Conservation (phyloP, 2,113 vertebrate genomes). For the Myodes glareolus region DNA sequence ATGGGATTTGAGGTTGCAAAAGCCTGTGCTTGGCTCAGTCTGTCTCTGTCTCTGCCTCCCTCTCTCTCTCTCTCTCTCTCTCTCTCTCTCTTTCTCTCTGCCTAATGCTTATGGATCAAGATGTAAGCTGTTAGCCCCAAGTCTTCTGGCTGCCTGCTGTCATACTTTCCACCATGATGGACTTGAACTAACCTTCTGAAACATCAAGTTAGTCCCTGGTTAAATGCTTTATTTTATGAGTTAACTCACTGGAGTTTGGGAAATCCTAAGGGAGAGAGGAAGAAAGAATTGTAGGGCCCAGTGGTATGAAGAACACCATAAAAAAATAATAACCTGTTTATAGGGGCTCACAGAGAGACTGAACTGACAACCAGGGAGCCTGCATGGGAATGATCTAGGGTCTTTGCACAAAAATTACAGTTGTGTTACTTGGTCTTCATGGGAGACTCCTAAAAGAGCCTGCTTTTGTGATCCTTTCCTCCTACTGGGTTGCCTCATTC, state of each 20-base stretch:
- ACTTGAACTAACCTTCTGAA: background rate
- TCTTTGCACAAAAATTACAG: background rate
- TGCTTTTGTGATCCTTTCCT: background rate
- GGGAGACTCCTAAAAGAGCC: background rate
- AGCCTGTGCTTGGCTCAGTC: background rate
- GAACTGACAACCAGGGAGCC: background rate
- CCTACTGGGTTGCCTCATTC: background rate
- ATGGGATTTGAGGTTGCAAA: background rate
- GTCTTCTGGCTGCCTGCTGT: background rate
- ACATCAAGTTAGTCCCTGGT: background rate
- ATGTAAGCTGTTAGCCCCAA: background rate
- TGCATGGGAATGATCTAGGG: background rate
- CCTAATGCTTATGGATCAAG: background rate
- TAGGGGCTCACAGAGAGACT: background rate
- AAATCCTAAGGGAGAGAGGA: too few relatives aligned
- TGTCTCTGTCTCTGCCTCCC: background rate
- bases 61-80: background rate
- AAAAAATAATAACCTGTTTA: background rate
- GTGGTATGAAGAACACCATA: too few relatives aligned
- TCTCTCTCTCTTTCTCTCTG: background rate
- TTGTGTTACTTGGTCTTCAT: background rate
- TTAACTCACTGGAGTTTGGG: too few relatives aligned
- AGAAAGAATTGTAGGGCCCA: too few relatives aligned
- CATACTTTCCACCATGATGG: background rate
- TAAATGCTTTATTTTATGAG: background rate